Base-by-base conservation (phyloP, 2,113 vertebrate species). In the Varanus komodoensis region DNA sequence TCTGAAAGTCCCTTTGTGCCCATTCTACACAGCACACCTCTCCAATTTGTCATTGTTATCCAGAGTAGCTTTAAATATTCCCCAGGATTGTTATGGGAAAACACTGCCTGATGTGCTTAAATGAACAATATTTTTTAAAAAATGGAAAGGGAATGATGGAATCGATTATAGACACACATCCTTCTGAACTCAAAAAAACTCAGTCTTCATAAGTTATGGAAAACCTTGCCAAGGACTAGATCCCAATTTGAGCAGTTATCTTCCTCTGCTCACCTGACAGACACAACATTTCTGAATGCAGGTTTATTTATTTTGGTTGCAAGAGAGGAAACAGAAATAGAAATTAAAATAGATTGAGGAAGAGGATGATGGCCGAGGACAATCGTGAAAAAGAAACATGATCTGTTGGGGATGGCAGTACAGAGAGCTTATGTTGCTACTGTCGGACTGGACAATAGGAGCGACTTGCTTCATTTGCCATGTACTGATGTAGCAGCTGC, bases 71-170 rank as follows among this genome's bases (percentile, higher is more conserved):
- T 83, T 89, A 89, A 82, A 86, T 50, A n/a, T 90, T 88, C 90
- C 94, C 82, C 78, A 91, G 93, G 94, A 95, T 95, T 84, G 93
- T 71, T 83, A 54, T 48, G 69, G 90, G 93, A 87, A 94, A 95
- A 95, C 87, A 91, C 75, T 8, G 25, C 78, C 61, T 38, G 44
- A 1, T 54, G 17, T 9, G 0, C 87, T 69, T 86, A 38, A 90
- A 94, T 15, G 23, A 78, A 57, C 91, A 84, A 84, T 48, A 14
- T 82, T 32, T 90, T 90, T 50, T n/a, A 74, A 87, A 84, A 74
- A 81, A 91, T 77, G 52, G 82, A 90, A 87, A 86, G 89, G 1
- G 48, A 25, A 85, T 0, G 44, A 84, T 0, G 64, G 87, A 84
- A 81, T 27, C 83, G 48, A 67, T 87, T 90, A 29, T 83, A 84